Percentiles rank a stretch among this genome's conserved stretches.
Evolutionary conservation across 2,113 vertebrate genomes (phyloP).

Genomic region (Acrocephalus kingi): DNA sequence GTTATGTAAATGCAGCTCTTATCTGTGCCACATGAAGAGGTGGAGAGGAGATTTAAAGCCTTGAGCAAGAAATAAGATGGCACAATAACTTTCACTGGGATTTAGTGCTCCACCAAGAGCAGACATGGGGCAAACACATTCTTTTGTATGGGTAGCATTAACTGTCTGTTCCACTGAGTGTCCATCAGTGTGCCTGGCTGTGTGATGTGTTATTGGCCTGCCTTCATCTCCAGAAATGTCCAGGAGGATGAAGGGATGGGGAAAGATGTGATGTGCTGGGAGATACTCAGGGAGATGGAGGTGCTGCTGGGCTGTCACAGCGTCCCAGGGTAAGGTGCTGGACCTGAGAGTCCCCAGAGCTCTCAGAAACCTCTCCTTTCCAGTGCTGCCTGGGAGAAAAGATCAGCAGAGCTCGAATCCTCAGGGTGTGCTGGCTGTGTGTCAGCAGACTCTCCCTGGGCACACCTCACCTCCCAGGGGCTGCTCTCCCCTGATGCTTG

Average conservation of each 20-base stretch:
- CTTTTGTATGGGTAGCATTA: not conserved
- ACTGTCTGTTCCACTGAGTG: not conserved
- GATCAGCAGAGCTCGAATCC: not conserved
- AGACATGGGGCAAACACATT: not conserved
- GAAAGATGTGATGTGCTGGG: not conserved
- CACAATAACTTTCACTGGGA: not conserved
- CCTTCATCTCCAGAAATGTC: not conserved
- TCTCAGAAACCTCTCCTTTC: not conserved
- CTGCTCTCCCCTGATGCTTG: not conserved
- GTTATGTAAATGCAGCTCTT: conserved; percentile 47
- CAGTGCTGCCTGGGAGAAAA: not conserved
- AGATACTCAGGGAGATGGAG: not conserved
- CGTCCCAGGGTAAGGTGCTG: not conserved
- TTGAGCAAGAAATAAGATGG: not conserved
- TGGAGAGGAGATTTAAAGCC: conserved; percentile 27
- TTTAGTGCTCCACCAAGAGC: not conserved
- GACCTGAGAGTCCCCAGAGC: not conserved
- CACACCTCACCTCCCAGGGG: not conserved
- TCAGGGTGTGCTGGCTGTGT: not conserved
- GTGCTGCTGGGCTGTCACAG: not conserved
- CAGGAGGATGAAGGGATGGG: not conserved
- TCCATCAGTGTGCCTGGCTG: not conserved
- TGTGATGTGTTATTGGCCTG: not conserved
- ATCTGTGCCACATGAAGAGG: conserved; percentile 20
- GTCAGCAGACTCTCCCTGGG: not conserved